These are phyloP conservation scores for Cladorhizidae sp. DNA, from an alignment of 37 sponge, comb jelly and placozoan species.

Conservation along the genomic window DNA sequence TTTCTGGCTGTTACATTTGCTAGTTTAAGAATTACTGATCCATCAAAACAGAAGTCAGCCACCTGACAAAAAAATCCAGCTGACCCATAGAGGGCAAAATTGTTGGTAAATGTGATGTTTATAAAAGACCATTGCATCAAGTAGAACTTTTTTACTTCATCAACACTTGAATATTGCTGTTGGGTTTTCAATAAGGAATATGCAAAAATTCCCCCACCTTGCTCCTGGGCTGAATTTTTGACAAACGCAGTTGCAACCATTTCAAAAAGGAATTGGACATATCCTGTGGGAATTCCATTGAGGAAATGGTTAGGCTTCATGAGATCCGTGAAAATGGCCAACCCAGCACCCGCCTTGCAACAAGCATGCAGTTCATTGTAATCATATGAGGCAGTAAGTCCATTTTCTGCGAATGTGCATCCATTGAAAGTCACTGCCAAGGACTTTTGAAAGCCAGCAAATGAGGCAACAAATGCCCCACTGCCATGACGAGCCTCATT, in stretches of 20 bases:
- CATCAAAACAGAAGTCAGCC: background rate
- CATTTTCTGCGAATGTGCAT: conserved; percentile 6
- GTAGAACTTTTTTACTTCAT: background rate
- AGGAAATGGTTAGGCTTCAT: background rate
- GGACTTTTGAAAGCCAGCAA: background rate
- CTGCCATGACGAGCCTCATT: conserved; percentile 20
- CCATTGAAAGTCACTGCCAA: background rate
- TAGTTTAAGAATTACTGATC: background rate
- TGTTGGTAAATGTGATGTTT: background rate
- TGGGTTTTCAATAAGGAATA: background rate
- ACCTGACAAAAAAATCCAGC: background rate
- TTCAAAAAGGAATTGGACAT: background rate
- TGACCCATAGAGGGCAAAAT: background rate
- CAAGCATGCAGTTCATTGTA: background rate
- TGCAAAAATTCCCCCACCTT: background rate
- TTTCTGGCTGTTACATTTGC: background rate
- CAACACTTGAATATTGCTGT: background rate
- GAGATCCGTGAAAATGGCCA: conserved; percentile 15
- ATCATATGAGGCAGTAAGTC: background rate
- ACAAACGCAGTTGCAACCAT: background rate
- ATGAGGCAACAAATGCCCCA: background rate
- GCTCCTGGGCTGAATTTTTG: background rate
- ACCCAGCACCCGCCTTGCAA: conserved; percentile 8
- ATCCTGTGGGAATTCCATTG: background rate
- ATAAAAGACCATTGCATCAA: background rate